Base-by-base conservation (phyloP, 1,140 invertebrate species). In the Zaprionus nigranus region DNA sequence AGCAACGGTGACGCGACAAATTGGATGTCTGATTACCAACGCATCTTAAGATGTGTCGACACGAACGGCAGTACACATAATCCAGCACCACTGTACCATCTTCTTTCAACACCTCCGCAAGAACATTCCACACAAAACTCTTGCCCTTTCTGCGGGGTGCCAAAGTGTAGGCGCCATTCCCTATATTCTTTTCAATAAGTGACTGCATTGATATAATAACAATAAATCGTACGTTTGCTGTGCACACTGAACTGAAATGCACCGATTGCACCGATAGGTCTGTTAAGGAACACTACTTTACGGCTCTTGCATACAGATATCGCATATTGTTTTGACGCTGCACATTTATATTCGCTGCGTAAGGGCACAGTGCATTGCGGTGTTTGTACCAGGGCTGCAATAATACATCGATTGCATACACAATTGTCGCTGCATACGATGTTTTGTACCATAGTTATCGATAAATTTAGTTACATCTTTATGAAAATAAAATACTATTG, bases 1-100 rank as follows among this genome's bases (percentile, higher is more conserved):
- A 57, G 26, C 71, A 74, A 28, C 43, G 62, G 59, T 68, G 64
- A 17, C 64, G 30, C 5, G 3, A 40, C 59, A 75, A 62, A 56
- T 75, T 75, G 22, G 64, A 75, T 17, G 64, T 53, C 62, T 75
- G 72, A 43, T 58, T 75, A n/a, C 13, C 20, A 68, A 26, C n/a
- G 46, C 30, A 75, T 63, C 69, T 75, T 20, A 75, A 30, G n/a
- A 71, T 20, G 13, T 24, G 40, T 59, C n/a, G 30, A 40, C 60
- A 70, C 2, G 22, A 30, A 22, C 65, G 54, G 13, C 54, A 38
- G 28, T 43, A 68, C 11, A 53, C 40, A n/a, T 7, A 3, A 5
- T 9, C 15, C 7, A 1, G 5, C 40, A 43, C 15, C 7, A 7
- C n/a, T 7, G 40, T 43, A 17, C 40, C 40, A 43, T 43, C 40